phyloP scores from a whole-genome alignment of 2,113 vertebrate genomes.

The Dromaius novaehollandiae region DNA sequence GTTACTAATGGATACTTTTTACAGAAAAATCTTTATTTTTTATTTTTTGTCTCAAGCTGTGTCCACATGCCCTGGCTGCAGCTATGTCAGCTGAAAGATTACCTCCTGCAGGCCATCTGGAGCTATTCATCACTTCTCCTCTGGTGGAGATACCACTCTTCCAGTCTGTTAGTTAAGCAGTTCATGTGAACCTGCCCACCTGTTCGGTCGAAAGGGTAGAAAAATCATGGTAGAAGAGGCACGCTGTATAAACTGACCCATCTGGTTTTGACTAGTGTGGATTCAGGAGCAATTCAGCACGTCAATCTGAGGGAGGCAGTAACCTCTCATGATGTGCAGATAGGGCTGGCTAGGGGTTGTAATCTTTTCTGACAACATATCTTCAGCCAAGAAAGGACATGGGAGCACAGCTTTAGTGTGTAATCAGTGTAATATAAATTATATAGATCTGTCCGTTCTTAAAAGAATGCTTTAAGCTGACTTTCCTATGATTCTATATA shows the following conservation, averaged over 20 bases:
- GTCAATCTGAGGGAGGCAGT: not conserved
- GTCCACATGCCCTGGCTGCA: not conserved
- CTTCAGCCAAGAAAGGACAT: not conserved
- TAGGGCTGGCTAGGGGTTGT: not conserved
- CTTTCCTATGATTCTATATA: not conserved
- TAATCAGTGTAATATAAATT: not conserved
- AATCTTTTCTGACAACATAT: not conserved
- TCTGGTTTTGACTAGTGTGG: not conserved
- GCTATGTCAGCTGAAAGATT: not conserved
- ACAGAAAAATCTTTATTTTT: not conserved
- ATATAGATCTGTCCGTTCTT: not conserved
- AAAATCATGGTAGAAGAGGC: not conserved
- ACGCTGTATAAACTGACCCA: not conserved
- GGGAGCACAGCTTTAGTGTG: not conserved
- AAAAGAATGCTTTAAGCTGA: not conserved
- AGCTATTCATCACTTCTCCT: not conserved
- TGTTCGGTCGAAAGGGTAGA: not conserved
- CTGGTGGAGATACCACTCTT: not conserved
- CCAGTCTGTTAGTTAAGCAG: not conserved
- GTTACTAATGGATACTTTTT: not conserved
- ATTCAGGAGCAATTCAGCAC: not conserved
- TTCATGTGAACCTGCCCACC: not conserved
- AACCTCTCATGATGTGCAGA: not conserved
- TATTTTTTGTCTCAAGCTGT: not conserved
- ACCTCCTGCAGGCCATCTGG: not conserved